These are phyloP conservation scores for Cinclus mexicanus DNA, from an alignment of 2,113 vertebrate genomes.

Conservation along the genomic window DNA sequence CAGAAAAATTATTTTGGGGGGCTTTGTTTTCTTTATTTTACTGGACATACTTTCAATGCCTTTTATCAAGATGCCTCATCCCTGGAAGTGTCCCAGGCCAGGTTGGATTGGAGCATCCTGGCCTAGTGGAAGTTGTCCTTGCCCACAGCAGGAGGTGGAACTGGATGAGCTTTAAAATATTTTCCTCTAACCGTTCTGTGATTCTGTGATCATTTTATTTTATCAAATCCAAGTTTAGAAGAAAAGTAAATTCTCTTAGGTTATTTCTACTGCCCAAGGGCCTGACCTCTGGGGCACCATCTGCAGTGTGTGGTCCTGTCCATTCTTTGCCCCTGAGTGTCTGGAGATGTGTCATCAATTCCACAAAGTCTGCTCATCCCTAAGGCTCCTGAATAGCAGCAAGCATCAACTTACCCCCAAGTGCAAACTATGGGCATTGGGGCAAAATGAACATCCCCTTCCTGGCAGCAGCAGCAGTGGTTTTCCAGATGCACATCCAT, in stretches of 20 bases:
- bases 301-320: rapidly evolving
- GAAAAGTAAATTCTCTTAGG: neutral
- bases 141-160: neutral
- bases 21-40: neutral
- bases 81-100: neutral
- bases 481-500: neutral
- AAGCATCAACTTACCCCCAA: neutral
- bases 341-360: neutral
- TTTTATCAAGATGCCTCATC: neutral
- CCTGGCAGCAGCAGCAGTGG: neutral
- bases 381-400: neutral
- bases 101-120: neutral
- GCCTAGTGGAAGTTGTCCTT: neutral
- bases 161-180: neutral
- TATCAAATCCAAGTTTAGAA: neutral
- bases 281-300: neutral
- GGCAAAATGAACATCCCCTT: neutral
- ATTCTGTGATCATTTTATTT: neutral
- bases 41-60: neutral
- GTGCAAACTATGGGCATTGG: neutral
- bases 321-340: rapidly evolving
- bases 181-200: neutral
- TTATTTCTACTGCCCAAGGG: neutral
- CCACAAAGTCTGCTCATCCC: neutral
- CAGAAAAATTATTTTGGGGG: neutral